Percentiles rank a stretch among this genome's conserved stretches.
Conservation (phyloP, 1,140 invertebrate species). For the Lordiphosa stackelbergi region DNA sequence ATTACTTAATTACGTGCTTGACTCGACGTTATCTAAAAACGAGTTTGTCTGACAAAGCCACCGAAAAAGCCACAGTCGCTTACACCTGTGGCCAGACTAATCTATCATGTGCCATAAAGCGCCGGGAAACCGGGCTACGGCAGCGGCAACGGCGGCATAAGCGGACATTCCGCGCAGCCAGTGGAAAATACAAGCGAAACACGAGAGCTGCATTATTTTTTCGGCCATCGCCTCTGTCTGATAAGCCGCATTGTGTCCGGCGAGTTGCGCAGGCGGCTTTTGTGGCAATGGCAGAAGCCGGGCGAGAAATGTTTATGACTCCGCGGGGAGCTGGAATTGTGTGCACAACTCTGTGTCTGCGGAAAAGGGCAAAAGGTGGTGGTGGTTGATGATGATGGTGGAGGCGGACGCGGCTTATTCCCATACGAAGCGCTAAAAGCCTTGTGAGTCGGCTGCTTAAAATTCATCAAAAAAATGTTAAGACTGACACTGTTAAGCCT, state of each 20-base stretch:
- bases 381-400: constrained; percentile 7
- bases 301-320: constrained; percentile 59
- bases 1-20: constrained; percentile 49
- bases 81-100: constrained; percentile 69
- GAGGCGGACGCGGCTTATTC: constrained; percentile 19
- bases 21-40: constrained; percentile 24
- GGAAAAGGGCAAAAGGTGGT: background rate
- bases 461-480: constrained; percentile 1
- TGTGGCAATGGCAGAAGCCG: constrained; percentile 33
- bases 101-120: constrained; percentile 73
- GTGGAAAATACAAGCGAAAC: constrained; percentile 1
- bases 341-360: constrained; percentile 1
- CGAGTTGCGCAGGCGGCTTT: constrained; percentile 72
- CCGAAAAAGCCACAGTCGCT: constrained; percentile 43
- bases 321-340: constrained; percentile 31
- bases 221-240: constrained; percentile 27
- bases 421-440: constrained; percentile 31
- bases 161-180: background rate
- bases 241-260: constrained; percentile 72
- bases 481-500: background rate
- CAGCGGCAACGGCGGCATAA: constrained; percentile 5
- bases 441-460: constrained; percentile 31
- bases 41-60: constrained; percentile 29
- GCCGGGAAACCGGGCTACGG: constrained; percentile 24
- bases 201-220: constrained; percentile 9